Evolutionary conservation across 2,888 invertebrate species (phyloP).

Genomic region (Cyaniris semiargus): DNA sequence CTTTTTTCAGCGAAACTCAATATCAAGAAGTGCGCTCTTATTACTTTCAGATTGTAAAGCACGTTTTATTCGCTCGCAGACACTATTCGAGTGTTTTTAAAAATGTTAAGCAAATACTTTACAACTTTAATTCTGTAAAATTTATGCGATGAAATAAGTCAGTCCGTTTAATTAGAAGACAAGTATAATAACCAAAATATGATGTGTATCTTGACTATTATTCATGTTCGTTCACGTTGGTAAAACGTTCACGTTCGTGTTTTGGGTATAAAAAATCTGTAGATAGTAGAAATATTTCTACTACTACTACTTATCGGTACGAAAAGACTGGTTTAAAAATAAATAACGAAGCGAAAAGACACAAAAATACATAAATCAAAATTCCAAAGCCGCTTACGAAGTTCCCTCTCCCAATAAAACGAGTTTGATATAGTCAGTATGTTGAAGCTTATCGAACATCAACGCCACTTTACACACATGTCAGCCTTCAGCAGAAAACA

Average conservation of each 20-base stretch:
- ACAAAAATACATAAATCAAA: conserved; percentile 25
- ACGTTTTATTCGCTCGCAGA: conserved; percentile 29
- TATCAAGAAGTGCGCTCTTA: conserved; percentile 24
- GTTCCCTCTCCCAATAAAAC: conserved; percentile 22
- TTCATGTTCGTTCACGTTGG: too few relatives aligned
- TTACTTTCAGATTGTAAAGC: conserved; percentile 18
- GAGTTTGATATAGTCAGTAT: conserved; percentile 20
- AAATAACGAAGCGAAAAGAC: neutral
- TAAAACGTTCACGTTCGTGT: too few relatives aligned
- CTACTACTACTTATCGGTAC: neutral
- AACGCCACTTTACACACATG: conserved; percentile 36
- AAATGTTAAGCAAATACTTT: conserved; percentile 16
- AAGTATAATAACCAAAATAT: neutral
- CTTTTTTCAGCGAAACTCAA: conserved; percentile 24
- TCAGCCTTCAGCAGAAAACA: conserved; percentile 44
- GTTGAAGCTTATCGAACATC: conserved; percentile 28
- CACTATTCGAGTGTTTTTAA: conserved; percentile 21
- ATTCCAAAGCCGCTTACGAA: conserved; percentile 29
- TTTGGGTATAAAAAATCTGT: neutral
- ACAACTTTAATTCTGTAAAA: conserved; percentile 1
- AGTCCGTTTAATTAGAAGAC: neutral
- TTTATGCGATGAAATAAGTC: neutral
- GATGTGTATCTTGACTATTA: neutral
- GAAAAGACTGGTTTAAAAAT: neutral
- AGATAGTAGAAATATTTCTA: neutral